Evolutionary conservation across 2,888 invertebrate species (phyloP), one percentile per base, ranked within the genome.

Genomic region (Nasonovia ribisnigri): DNA sequence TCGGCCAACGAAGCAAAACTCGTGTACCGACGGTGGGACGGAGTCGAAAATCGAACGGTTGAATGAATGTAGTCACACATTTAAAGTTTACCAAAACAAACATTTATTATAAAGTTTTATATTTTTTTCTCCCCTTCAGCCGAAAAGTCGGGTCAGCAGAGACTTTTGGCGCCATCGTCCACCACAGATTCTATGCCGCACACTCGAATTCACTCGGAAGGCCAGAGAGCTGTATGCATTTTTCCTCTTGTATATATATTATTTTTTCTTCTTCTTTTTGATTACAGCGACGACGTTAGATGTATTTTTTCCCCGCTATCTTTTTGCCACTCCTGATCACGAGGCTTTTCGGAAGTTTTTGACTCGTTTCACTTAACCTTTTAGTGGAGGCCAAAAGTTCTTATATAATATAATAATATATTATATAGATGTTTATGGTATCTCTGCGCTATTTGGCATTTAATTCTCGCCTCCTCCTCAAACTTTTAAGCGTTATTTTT

Each of bases 11-110:
- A 48, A 91, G 77, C 48, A 42, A 91, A 51, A 91, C 29, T 91
- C 36, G 84, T 84, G 36, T 84, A 54, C 43, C 26, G 77, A 36
- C 43, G 60, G 90, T 10, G 60, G 24, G 42, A 48, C 42, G 67
- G 90, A 84, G 86, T 51, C 90, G 90, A 93, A 93, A 90, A 20
- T 46, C 48, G 60, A 90, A 93, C 51, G 90, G 90, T 90, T 93
- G 93, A 93, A 93, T 51, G 90, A 93, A 93, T 86, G 67, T 67
- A 89, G 89, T 93, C 88, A 93, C 90, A 90, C 93, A 90, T 93
- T 93, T 90, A 90, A 93, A 93, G 93, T 93, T 93, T 93, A 93
- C 93, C 93, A 93, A 43, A 93, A 93, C 90, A 90, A 93, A 93
- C 93, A 90, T 93, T 93, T 93, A 90, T 93, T 93, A 93, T 86